These are phyloP conservation scores for Chlorocebus sabaeus DNA, from an alignment of 2,113 vertebrate species.

Conservation along the genomic window DNA sequence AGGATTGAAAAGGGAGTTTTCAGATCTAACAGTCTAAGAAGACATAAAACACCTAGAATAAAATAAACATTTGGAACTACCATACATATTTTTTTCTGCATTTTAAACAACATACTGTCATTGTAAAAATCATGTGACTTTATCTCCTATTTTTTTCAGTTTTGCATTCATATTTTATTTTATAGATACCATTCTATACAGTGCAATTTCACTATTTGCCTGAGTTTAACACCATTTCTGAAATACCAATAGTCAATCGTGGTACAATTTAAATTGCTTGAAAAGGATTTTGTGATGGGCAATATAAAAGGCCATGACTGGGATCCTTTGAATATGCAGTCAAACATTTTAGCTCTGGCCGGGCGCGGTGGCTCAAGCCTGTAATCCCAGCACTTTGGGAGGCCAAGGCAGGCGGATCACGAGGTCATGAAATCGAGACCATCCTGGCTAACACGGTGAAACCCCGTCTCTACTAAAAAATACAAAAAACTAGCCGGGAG, in stretches of 20 bases:
- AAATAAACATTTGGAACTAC: slow-evolving; percentile 4
- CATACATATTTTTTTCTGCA: neutral
- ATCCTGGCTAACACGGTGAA: no score
- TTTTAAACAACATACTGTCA: neutral
- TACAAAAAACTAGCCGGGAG: no score
- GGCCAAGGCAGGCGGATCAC: no score
- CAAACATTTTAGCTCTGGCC: neutral
- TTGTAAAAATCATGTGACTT: neutral
- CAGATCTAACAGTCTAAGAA: neutral
- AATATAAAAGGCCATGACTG: neutral
- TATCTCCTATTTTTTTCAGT: neutral
- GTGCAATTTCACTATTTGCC: neutral
- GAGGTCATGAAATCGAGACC: no score
- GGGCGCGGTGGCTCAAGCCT: no score
- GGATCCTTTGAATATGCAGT: slow-evolving; percentile 50
- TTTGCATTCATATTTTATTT: neutral
- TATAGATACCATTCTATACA: neutral
- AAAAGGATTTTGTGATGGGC: neutral
- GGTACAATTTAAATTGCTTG: neutral
- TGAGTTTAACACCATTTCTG: slow-evolving; percentile 24
- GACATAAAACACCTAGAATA: neutral
- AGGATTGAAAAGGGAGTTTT: neutral
- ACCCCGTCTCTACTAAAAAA: no score
- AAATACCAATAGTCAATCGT: neutral
- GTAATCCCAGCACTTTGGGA: no score